Evolutionary conservation across 2,888 invertebrate genomes (phyloP), one percentile per base, ranked within the genome.

Genomic region (Pycnomerus fuliginosus): DNA sequence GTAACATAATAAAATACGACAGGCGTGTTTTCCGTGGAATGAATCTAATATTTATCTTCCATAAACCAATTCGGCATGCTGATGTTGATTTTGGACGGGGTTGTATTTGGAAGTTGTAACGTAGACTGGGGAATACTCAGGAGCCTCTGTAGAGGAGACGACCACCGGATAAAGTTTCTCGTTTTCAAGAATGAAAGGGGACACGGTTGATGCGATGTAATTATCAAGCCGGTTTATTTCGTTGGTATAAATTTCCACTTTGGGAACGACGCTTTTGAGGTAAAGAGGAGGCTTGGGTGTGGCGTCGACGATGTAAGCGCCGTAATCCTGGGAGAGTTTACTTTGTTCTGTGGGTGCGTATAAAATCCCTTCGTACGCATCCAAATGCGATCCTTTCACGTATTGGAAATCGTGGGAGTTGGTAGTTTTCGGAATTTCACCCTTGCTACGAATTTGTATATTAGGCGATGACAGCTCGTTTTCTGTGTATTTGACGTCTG

Each of bases 401-500:
- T 55, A 53, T 33, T 46, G 35, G 39, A 52, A 10, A 10, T 27
- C 5, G 27, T 27, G 27, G 51, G 48, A 46, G 47, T 44, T 33
- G 52, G 52, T n/a, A 40, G 44, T 36, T 47, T 44, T 51, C 49
- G 52, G 31, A 5, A n/a, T 16, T 15, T 31, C 11, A 8, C 31
- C 4, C 20, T 29, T 15, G 36, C 24, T 22, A 16, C 35, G 44
- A 38, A 52, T 50, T 49, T 46, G 46, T 45, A 48, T 43, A 50
- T 47, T 40, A 25, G 3, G 39, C 30, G 31, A 30, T 48, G 46
- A 31, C 22, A 30, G 12, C 24, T 40, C 41, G 48, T 55, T 50
- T 50, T 53, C 50, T 32, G 63, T 78, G 53, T 83, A 83, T 71
- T 78, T 75, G 1, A 83, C 83, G 48, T 83, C 79, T 2, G 84